Base-by-base conservation (phyloP, 2,888 invertebrate genomes). In the Coremacera marginata region DNA sequence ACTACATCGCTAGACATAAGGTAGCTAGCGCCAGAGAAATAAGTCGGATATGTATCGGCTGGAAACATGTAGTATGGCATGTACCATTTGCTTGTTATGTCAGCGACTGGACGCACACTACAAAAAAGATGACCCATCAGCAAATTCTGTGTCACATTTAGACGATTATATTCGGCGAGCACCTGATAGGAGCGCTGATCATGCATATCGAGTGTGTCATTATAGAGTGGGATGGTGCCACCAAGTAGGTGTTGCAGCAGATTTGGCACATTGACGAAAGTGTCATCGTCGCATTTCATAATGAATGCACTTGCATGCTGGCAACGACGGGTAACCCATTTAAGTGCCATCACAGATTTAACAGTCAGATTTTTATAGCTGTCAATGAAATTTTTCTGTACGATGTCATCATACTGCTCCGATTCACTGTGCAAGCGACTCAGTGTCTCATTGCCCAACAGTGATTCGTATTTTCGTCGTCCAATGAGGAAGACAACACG, bases 201-300 rank as follows among this genome's bases (percentile, higher is more conserved):
- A 63, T 87, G 87, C 65, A 85, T 86, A 70, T 87, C 85, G 0
- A 89, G 44, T 0, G 89, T 89, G 65, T 88, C 87, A 80, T 89
- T 89, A 75, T 89, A 89, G 4, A 90, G 80, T 0, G 90, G 90
- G 3, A 90, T 80, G 0, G 90, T 90, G 22, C 89, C 89, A 49
- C 90, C 88, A 8, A 89, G 87, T 25, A 92, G 84, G 72, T 90
- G 91, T 52, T 89, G 86, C 37, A 94, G 84, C 31, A 95, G 89
- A 81, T 91, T 92, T n/a, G 93, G 93, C 77, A 96, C 90, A 88
- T 96, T 95, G 1, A 96, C 92, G 86, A 94, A 96, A 90, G 95
- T 95, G 83, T 96, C 96, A 82, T 96, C 96, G 82, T 96, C 96
- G 5, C 95, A 94, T 90, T 96, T 96, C 88, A 96, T 91, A 27